Conservation (phyloP, 2,113 vertebrate genomes). For the Aptenodytes forsteri region DNA sequence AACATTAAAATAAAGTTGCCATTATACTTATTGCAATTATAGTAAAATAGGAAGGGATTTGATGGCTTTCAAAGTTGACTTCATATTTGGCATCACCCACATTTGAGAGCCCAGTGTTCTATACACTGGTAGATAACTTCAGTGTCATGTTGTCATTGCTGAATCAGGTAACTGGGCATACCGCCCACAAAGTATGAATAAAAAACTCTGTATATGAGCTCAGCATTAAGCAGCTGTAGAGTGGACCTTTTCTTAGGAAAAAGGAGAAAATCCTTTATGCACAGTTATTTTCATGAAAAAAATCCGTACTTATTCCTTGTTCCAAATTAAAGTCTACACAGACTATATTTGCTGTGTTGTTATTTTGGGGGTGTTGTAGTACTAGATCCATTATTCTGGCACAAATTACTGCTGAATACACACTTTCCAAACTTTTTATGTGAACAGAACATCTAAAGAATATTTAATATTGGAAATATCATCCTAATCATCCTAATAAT, state of each 20-base stretch:
- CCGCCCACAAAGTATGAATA: not conserved
- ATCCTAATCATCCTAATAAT: accelerated
- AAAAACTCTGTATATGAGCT: not conserved
- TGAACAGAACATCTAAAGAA: not conserved
- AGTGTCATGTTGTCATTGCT: not conserved
- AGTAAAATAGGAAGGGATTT: not conserved
- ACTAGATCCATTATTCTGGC: not conserved
- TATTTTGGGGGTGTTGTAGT: not conserved
- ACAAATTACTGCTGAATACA: not conserved
- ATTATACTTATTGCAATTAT: not conserved
- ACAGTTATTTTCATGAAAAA: not conserved
- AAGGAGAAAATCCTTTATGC: not conserved
- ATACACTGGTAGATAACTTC: not conserved
- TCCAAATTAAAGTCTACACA: not conserved
- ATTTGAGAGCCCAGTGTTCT: not conserved
- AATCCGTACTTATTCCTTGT: not conserved
- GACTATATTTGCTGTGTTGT: not conserved
- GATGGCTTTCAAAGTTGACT: not conserved
- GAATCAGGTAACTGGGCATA: not conserved
- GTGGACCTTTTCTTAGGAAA: not conserved
- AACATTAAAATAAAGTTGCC: not conserved
- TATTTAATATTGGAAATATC: not conserved
- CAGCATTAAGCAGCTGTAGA: not conserved
- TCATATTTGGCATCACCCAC: accelerated
- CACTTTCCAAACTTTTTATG: not conserved